Percentiles rank a stretch among this genome's conserved stretches.
Conservation (phyloP, 1,140 invertebrate genomes). For the Drosophila bifasciata region DNA sequence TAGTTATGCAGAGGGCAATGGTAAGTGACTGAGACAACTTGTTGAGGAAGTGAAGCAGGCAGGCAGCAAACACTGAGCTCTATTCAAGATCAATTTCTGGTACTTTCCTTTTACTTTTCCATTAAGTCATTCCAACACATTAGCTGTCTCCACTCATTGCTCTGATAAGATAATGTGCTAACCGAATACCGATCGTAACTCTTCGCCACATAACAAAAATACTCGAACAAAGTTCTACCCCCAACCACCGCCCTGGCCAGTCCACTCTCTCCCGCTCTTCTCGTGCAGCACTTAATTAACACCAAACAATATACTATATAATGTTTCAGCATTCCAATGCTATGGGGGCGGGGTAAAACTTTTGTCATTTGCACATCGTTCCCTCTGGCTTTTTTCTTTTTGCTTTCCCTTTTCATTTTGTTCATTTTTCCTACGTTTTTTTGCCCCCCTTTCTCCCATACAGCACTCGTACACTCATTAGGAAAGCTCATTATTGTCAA, state of each 20-base stretch:
- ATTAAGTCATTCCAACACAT: background rate
- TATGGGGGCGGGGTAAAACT: constrained; percentile 48
- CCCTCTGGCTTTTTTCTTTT: background rate
- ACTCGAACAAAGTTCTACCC: constrained; percentile 23
- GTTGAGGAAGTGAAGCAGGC: too few relatives aligned
- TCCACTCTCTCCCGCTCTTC: constrained; percentile 11
- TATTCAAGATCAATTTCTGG: too few relatives aligned
- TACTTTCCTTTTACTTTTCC: too few relatives aligned
- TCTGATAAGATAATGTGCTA: constrained; percentile 2
- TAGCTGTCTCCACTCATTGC: constrained; percentile 13
- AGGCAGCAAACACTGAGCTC: too few relatives aligned
- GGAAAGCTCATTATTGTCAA: constrained; percentile 81
- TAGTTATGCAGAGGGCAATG: background rate
- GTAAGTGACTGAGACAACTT: too few relatives aligned
- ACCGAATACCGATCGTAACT: constrained; percentile 4
- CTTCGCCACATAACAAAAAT: constrained; percentile 10
- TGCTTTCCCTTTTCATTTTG: background rate
- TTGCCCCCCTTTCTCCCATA: constrained; percentile 11
- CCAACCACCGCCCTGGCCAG: too few relatives aligned
- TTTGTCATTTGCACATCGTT: constrained; percentile 72
- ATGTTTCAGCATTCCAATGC: constrained; percentile 41
- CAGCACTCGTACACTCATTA: constrained; percentile 69
- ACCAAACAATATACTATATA: constrained; percentile 45
- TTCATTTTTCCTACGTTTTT: too few relatives aligned
- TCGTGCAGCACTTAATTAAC: constrained; percentile 49